These are phyloP conservation scores for Cacoxenus indagator DNA, from an alignment of 2,888 invertebrate genomes.

Conservation along the genomic window DNA sequence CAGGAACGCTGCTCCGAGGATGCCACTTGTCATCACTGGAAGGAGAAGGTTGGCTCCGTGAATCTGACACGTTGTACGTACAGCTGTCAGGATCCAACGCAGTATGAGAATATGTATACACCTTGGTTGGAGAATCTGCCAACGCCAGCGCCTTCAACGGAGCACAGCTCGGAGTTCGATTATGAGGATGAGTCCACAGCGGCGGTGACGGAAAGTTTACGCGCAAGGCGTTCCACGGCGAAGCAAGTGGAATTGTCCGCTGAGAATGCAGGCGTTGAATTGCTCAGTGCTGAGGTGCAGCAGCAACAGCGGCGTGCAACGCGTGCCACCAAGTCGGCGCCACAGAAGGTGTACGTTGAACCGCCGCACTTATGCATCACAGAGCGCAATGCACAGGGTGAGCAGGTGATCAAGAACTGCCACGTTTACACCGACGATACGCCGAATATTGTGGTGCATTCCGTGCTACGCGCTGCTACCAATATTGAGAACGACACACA, in stretches of 20 bases:
- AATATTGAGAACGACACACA: slow-evolving; percentile 68
- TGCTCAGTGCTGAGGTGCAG: slow-evolving; percentile 49
- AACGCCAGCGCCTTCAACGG: slow-evolving; percentile 63
- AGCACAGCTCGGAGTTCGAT: slow-evolving; percentile 69
- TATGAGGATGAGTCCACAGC: slow-evolving; percentile 69
- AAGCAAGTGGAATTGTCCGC: slow-evolving; percentile 31
- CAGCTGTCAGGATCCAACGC: slow-evolving; percentile 75
- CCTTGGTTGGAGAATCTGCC: slow-evolving; percentile 66
- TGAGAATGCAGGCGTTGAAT: slow-evolving; percentile 53
- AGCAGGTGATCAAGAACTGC: slow-evolving; percentile 69
- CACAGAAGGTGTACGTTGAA: slow-evolving; percentile 64
- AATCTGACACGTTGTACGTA: slow-evolving; percentile 80
- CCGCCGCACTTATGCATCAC: slow-evolving; percentile 76
- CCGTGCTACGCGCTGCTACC: slow-evolving; percentile 73
- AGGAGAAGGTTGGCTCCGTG: slow-evolving; percentile 76
- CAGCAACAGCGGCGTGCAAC: slow-evolving; percentile 32
- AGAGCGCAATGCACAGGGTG: slow-evolving; percentile 45
- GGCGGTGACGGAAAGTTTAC: slow-evolving; percentile 62
- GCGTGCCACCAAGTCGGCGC: slow-evolving; percentile 47
- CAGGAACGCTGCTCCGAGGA: slow-evolving; percentile 81
- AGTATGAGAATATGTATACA: slow-evolving; percentile 67
- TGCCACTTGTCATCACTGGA: slow-evolving; percentile 79
- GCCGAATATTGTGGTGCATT: slow-evolving; percentile 72
- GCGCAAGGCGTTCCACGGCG: slow-evolving; percentile 37
- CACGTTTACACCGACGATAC: slow-evolving; percentile 76